phyloP scores from a whole-genome alignment of 2,113 vertebrate species.

The Suricata suricatta region DNA sequence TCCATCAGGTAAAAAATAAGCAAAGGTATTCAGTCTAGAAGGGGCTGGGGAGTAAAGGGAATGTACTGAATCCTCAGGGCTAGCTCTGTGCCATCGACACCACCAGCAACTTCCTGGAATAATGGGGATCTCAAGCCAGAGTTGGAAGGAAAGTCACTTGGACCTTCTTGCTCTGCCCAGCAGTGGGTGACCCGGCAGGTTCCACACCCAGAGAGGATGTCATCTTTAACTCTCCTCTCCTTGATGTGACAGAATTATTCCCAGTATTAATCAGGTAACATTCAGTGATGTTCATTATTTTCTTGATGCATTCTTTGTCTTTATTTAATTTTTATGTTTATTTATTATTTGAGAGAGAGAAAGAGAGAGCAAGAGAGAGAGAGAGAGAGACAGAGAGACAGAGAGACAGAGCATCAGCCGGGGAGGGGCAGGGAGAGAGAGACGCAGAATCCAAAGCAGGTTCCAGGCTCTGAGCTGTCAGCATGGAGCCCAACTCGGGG shows the following conservation, averaged over 20 bases:
- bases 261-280: neutral
- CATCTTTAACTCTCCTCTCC: neutral
- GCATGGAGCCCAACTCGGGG: too few species aligned
- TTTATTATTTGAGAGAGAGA: too few species aligned
- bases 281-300: neutral
- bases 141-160: neutral
- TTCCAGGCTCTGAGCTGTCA: too few species aligned
- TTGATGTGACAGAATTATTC: neutral
- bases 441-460: too few species aligned
- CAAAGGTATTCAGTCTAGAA: too few species aligned
- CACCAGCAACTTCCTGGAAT: accelerated
- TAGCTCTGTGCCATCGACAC: accelerated
- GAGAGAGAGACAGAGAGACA: too few species aligned
- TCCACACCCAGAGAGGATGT: accelerated
- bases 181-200: accelerated
- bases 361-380: too few species aligned
- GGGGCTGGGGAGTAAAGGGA: accelerated
- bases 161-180: too few species aligned
- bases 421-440: too few species aligned
- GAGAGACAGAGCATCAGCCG: too few species aligned
- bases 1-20: neutral
- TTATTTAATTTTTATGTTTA: too few species aligned
- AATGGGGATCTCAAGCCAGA: accelerated
- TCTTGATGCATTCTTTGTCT: neutral
- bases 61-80: accelerated